Evolutionary conservation across 2,113 vertebrate species (phyloP).

Genomic region (Rutilus rutilus): DNA sequence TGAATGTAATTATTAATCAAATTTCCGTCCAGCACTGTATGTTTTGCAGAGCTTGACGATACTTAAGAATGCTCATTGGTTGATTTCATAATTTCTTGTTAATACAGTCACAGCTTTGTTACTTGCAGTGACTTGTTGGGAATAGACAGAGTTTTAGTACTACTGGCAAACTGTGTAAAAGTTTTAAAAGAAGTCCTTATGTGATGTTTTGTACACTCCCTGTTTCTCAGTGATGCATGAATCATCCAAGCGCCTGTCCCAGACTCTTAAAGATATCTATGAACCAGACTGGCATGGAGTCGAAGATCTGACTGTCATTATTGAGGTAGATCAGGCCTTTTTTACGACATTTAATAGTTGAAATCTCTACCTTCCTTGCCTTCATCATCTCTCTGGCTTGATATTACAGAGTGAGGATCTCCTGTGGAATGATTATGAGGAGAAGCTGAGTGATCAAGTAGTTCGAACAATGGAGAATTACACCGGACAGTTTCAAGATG

Average conservation of each 20-base stretch:
- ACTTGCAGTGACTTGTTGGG: not conserved
- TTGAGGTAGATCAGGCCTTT: constrained; percentile 74
- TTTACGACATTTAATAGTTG: not conserved
- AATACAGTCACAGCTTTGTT: not conserved
- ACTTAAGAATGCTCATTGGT: not conserved
- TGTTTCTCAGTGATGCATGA: constrained; percentile 85
- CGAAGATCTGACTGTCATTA: constrained; percentile 82
- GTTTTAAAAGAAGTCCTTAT: not conserved
- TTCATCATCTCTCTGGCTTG: not conserved
- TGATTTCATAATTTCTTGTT: not conserved
- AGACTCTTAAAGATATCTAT: constrained; percentile 88
- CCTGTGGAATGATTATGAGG: constrained; percentile 93
- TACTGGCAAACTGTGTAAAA: not conserved
- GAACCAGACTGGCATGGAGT: constrained; percentile 85
- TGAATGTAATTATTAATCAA: not conserved
- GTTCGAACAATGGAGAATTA: constrained; percentile 93
- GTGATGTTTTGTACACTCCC: not conserved
- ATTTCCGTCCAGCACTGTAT: not conserved
- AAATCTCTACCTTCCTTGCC: not conserved
- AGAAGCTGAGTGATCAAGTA: constrained; percentile 88
- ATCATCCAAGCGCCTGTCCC: constrained; percentile 85
- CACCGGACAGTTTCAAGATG: constrained; percentile 86
- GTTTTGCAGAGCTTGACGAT: not conserved
- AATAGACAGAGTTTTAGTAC: not conserved
- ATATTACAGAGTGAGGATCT: constrained; percentile 87